Evolutionary conservation across 2,113 vertebrate species (phyloP).

Genomic region (Ptyas mucosa): DNA sequence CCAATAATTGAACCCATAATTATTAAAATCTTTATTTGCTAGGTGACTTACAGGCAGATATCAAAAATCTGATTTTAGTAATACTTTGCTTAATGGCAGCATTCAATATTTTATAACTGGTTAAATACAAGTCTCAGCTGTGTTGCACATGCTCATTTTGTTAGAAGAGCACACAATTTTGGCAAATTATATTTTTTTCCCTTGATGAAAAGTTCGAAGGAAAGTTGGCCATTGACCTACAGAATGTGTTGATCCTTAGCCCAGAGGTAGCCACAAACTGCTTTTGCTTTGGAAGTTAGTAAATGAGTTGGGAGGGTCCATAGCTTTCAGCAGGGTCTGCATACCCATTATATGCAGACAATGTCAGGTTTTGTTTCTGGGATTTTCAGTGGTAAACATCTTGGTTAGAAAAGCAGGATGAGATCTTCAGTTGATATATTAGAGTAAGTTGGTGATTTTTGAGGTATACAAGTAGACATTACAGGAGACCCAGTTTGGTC

Average conservation of each 20-base stretch:
- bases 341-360: background rate
- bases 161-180: constrained; percentile 21
- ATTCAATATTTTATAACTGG: constrained; percentile 2
- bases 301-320: background rate
- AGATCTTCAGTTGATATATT: background rate
- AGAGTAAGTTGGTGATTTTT: background rate
- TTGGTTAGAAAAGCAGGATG: background rate
- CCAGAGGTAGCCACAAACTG: background rate
- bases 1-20: background rate
- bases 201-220: background rate
- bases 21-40: background rate
- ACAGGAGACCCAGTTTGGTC: background rate
- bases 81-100: background rate
- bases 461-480: background rate
- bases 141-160: background rate
- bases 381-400: background rate
- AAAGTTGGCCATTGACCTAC: background rate
- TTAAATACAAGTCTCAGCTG: background rate
- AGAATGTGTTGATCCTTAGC: background rate
- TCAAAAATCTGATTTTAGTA: background rate
- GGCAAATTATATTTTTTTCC: background rate
- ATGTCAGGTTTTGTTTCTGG: background rate
- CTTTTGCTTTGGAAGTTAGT: background rate
- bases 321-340: background rate
- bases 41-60: background rate